A percentile compares a stretch with the other conserved stretches of the same genome.
Conservation (phyloP, 37 sponge, comb jelly and placozoan species). For the Amphimedon queenslandica region DNA sequence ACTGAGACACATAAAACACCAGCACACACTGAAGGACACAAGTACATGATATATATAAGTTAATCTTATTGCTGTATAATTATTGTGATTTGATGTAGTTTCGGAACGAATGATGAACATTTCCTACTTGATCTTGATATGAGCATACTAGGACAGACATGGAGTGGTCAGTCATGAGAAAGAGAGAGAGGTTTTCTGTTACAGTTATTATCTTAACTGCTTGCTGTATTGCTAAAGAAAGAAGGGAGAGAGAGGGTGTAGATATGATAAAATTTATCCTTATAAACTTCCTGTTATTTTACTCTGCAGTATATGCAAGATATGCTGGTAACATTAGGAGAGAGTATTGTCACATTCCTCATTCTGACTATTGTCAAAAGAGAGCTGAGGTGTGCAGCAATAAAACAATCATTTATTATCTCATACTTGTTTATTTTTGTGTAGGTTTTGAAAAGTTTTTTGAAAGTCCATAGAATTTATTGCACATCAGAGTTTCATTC, state of each 20-base stretch:
- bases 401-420: background rate
- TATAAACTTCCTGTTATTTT: no score
- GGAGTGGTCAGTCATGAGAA: constrained; percentile 8
- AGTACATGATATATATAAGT: background rate
- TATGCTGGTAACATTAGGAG: constrained; percentile 15
- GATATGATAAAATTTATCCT: no score
- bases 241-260: no score
- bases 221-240: no score
- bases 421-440: background rate
- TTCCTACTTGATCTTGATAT: constrained; percentile 37
- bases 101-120: constrained; percentile 24
- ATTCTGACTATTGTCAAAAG: constrained; percentile 2
- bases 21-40: background rate
- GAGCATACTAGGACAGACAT: constrained; percentile 24
- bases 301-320: constrained; percentile 7
- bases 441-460: constrained; percentile 14
- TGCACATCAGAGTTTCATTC: constrained; percentile 20
- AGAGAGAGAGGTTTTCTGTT: no score
- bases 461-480: constrained; percentile 17
- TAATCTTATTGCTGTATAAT: background rate
- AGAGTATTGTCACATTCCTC: constrained; percentile 28
- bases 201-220: no score
- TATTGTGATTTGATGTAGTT: background rate
- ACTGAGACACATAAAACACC: constrained; percentile 3
- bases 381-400: constrained; percentile 27